Conservation (phyloP, 2,888 invertebrate genomes). For the Chirona hameri region DNA sequence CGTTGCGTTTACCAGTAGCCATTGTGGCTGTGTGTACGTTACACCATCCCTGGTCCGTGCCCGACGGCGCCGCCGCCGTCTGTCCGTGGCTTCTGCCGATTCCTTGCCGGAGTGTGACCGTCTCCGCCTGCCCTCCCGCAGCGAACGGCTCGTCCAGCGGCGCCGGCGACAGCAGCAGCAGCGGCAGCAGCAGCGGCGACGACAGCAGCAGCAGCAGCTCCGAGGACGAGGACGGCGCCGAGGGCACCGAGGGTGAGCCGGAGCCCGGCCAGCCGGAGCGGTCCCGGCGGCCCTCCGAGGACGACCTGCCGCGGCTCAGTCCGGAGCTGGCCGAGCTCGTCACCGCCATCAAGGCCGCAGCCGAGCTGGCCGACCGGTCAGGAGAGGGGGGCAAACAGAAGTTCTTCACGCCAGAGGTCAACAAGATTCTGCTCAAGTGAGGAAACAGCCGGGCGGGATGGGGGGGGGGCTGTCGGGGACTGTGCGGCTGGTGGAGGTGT, state of each 20-base stretch:
- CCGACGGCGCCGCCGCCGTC: too few relatives aligned
- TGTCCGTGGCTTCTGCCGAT: too few relatives aligned
- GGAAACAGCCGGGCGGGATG: not conserved
- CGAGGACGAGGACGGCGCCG: not conserved
- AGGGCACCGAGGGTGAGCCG: not conserved
- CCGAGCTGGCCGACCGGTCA: conserved; percentile 1
- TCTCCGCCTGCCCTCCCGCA: too few relatives aligned
- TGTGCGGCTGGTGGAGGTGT: too few relatives aligned
- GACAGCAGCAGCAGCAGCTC: not conserved
- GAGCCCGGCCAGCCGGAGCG: not conserved
- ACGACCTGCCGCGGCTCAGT: not conserved
- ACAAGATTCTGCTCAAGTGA: conserved; percentile 53
- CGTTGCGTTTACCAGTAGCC: too few relatives aligned
- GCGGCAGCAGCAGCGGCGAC: conserved; percentile 2
- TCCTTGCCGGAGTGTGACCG: too few relatives aligned
- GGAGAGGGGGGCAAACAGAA: conserved; percentile 47
- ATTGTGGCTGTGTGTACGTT: too few relatives aligned
- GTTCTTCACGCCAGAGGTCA: conserved; percentile 54
- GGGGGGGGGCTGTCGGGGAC: too few relatives aligned
- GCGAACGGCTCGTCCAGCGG: conserved; percentile 1
- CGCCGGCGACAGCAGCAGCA: conserved; percentile 2
- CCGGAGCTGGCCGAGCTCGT: not conserved
- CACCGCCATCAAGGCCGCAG: conserved; percentile 30
- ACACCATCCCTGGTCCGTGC: too few relatives aligned
- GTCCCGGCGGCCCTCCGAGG: not conserved